Base-by-base conservation (phyloP, 2,797 vertebrate genomes). In the Trematomus bernacchii region DNA sequence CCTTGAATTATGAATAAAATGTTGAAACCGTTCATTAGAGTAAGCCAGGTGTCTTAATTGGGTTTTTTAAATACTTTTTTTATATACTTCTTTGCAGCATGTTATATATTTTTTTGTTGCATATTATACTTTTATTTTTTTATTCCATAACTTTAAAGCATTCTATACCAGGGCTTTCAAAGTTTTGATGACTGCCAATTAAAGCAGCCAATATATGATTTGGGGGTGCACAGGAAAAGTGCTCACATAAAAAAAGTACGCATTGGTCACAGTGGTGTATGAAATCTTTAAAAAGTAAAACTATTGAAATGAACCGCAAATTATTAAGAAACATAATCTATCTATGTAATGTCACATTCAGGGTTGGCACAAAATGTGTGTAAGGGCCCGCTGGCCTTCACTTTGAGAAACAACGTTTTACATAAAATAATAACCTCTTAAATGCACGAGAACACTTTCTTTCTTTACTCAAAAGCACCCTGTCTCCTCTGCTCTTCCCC, bases 401-500 rank as follows among this genome's bases (percentile, higher is more conserved):
- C 55, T 58, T 55, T 30, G 13, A 37, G 16, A 57, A 53, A 23
- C 2, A 54, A 21, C 23, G 62, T 10, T 42, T 43, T 30, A 21
- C 19, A 23, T 70, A 3, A 48, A 67, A 11, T 52, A 16, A 48
- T 47, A 3, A 12, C 1, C 50, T 21, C 14, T 44, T 58, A 58
- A 21, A 30, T 14, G n/a, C 27, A 50, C 33, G 58, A 12, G 30
- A 33, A 27, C 16, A 13, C 16, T 37, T 6, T 3, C 44, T 68
- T 50, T 12, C 8, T 71, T 51, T 12, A n/a, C 10, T 63, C 13
- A 50, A 50, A 63, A 50, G 16, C 27, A 40, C 12, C 3, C 5
- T 0, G 46, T 53, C 21, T 77, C 57, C 48, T 68, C 77, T 80
- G n/a, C 40, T 78, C 40, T 79, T 15, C 63, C 52, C 54, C 30